Base-by-base conservation (phyloP, 2,888 invertebrate species). In the Drosophila sordidula region DNA sequence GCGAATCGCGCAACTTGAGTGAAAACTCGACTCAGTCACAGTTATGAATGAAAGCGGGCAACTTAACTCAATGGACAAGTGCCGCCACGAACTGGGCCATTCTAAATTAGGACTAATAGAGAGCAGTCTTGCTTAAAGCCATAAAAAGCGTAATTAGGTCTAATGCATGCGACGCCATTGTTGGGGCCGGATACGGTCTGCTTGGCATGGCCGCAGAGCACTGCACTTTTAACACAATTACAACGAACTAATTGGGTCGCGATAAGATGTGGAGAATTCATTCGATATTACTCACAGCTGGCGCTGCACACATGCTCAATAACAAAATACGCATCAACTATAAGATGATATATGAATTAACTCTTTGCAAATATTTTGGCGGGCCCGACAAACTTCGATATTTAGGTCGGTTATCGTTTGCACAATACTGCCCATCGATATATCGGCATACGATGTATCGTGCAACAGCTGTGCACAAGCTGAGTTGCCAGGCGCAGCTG, bases 151-250 rank as follows among this genome's bases (percentile, higher is more conserved):
- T 62, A 72, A 68, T 62, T 58, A 67, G 45, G 14, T 62, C 55
- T 52, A 63, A 63, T 72, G 57, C 54, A 63, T 55, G 42, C 62
- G 68, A 54, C 51, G 57, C 68, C 62, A 58, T 58, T 68, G 42
- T 44, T 46, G n/a, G 8, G 11, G 2, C 12, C 25, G 34, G 61
- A 38, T 42, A 29, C 57, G 67, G 51, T 63, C 55, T 32, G 39
- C n/a, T 72, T 34, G 5, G 9, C 36, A 9, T 38, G 29, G 1
- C 16, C 42, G 8, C 11, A n/a, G 11, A 25, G 8, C 34, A 36
- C 6, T 41, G 6, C 34, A 32, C 32, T 25, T 36, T 50, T 34
- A 54, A 57, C 39, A 14, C 16, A 34, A 44, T 46, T 44, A 44
- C 47, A 45, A 44, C 16, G 25, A 5, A 32, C n/a, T 51, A 52